Base-by-base conservation (phyloP, 2,797 vertebrate species). In the Mionectes olivaceus region DNA sequence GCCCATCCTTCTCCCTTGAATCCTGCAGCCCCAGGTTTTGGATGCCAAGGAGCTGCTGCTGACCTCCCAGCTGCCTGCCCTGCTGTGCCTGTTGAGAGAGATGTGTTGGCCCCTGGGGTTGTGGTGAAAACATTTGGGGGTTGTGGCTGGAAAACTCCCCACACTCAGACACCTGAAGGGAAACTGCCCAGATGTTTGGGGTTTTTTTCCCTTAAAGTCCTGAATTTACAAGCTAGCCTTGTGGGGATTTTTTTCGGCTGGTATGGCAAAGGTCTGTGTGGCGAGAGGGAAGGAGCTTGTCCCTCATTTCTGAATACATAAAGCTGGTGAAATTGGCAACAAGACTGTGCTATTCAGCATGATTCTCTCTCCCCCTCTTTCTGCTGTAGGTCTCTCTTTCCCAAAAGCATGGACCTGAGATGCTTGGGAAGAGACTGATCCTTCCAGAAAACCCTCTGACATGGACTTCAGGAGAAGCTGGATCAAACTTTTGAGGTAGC, bases 81-180 rank as follows among this genome's bases (percentile, higher is more conserved):
- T 11, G 1, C 55, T 65, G 52, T 47, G 28, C 18, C 30, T 11
- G 9, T 52, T 2, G 5, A 78, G 44, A 63, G 59, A 94, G 67
- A 52, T 59, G 11, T 1, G 1, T 18, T 70, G 47, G 63, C n/a
- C 33, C 15, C 0, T 6, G 0, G 71, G 17, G 27, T 10, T 92
- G 67, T 4, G 39, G 78, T 65, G 41, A 59, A 82, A 80, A 44
- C 6, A 0, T 69, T 61, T 79, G 70, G n/a, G n/a, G 22, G 5
- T 82, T 96, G 70, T 63, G 91, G 84, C 84, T 96, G 74, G 55
- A 96, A 95, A 89, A 94, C 61, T 90, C 83, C 81, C 67, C 83
- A 84, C 2, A 7, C 73, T 91, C 21, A 65, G 63, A 64, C 32
- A 83, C 67, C 83, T 82, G 74, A 91, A 94, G 81, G 59, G 69